Evolutionary conservation across 2,797 vertebrate genomes (phyloP).

Genomic region (Pelobates cultripes): DNA sequence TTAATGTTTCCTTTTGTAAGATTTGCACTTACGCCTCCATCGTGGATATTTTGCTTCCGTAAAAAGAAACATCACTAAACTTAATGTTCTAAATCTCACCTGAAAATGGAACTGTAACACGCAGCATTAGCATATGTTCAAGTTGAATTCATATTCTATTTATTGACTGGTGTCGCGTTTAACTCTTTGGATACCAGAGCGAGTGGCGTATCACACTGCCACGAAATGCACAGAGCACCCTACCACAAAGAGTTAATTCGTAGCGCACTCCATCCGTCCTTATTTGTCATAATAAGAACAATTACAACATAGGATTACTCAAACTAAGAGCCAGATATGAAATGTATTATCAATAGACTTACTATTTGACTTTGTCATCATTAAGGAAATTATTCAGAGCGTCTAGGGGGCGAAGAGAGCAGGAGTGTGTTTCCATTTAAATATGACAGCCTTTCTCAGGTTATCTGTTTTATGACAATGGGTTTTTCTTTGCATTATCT

Average conservation of each 20-base stretch:
- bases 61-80: too few species aligned
- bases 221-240: conserved; percentile 37
- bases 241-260: conserved; percentile 27
- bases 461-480: conserved; percentile 90
- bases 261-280: conserved; percentile 62
- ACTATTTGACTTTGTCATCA: conserved; percentile 73
- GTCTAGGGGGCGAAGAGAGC: conserved; percentile 79
- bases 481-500: conserved; percentile 99
- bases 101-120: too few species aligned
- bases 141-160: too few species aligned
- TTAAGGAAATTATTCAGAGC: conserved; percentile 73
- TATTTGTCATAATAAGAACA: conserved; percentile 71
- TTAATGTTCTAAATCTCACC: too few species aligned
- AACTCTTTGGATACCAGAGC: too few species aligned
- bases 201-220: too few species aligned
- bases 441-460: conserved; percentile 78
- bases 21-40: too few species aligned
- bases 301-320: conserved; percentile 71
- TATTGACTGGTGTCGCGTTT: too few species aligned
- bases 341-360: conserved; percentile 68
- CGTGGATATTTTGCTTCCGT: too few species aligned
- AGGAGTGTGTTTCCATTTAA: conserved; percentile 88
- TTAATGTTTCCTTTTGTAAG: too few species aligned
- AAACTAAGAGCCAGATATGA: conserved; percentile 52
- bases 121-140: too few species aligned